These are phyloP conservation scores for Cryptosula pallasiana DNA, from an alignment of 2,888 invertebrate species.

Conservation along the genomic window DNA sequence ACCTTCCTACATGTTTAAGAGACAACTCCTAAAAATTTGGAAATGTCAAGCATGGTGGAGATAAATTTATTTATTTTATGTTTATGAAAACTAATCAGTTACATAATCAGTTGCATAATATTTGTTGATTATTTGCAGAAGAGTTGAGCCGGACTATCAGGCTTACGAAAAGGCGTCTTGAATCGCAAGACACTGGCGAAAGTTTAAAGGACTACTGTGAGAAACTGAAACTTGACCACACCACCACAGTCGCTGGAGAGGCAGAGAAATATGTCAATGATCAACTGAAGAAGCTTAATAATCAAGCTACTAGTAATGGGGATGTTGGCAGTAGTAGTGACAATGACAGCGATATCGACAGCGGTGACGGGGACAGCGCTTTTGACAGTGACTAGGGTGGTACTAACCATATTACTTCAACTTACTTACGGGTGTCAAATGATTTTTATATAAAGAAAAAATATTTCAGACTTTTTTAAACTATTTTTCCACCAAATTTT, in stretches of 20 bases:
- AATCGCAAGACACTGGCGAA: background rate
- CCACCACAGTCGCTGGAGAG: background rate
- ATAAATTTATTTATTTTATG: no score
- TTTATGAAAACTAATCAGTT: no score
- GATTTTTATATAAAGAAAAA: no score
- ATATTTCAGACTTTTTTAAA: no score
- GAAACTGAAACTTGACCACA: background rate
- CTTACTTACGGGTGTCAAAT: no score
- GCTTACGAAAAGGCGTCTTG: background rate
- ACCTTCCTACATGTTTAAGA: no score
- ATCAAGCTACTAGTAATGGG: background rate
- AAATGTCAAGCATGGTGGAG: no score
- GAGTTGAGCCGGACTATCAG: background rate
- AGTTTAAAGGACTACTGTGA: background rate
- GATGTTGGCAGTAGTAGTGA: background rate
- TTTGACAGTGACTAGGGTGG: background rate
- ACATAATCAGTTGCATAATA: no score
- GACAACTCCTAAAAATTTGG: no score
- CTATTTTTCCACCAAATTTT: no score
- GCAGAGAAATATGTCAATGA: background rate
- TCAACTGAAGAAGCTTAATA: background rate
- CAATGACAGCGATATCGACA: background rate
- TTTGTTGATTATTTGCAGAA: no score
- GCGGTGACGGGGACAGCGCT: background rate
- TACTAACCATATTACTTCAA: no score